Evolutionary conservation across 1,140 invertebrate species (phyloP), one percentile per base, ranked within the genome.

Genomic region (Zophobas atratus): DNA sequence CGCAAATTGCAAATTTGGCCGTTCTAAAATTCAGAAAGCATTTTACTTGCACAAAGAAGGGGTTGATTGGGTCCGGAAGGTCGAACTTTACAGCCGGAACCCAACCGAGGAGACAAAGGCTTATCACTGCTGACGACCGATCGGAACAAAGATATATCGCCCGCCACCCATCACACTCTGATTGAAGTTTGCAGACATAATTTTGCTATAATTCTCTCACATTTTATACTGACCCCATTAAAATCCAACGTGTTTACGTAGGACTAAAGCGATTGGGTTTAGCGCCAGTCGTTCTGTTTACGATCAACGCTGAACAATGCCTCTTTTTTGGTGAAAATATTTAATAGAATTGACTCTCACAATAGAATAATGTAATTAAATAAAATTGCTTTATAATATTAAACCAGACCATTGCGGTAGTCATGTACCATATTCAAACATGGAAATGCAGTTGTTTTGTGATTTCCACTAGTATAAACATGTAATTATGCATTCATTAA

Each of bases 21-120:
- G 60, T 67, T 67, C 60, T 67, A 67, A 67, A 67, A 67, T 67
- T 67, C 60, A 67, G 60, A 67, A 67, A 67, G 60, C 60, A 67
- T 67, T 67, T 67, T 67, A 67, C 60, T 67, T 67, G 60, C 60
- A 67, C 60, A 67, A 67, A 67, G 60, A 67, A 67, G 60, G 60
- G 60, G 60, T 67, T 67, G 60, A 67, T 67, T 67, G 39, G 60
- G 60, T 67, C 60, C 60, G 60, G 60, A 67, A 67, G 60, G 60
- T 67, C 60, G 60, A 67, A 67, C 60, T 67, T 67, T 67, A 67
- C 60, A 67, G 60, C 60, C 60, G 60, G 60, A 67, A 67, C 60
- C 60, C 60, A 67, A 43, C 60, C 60, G 39, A 67, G 60, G 60
- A 67, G 60, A 67, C 60, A 67, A 67, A 48, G 60, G 60, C 60